phyloP scores from a whole-genome alignment of 2,113 vertebrate genomes.

The Podarcis cretensis region DNA sequence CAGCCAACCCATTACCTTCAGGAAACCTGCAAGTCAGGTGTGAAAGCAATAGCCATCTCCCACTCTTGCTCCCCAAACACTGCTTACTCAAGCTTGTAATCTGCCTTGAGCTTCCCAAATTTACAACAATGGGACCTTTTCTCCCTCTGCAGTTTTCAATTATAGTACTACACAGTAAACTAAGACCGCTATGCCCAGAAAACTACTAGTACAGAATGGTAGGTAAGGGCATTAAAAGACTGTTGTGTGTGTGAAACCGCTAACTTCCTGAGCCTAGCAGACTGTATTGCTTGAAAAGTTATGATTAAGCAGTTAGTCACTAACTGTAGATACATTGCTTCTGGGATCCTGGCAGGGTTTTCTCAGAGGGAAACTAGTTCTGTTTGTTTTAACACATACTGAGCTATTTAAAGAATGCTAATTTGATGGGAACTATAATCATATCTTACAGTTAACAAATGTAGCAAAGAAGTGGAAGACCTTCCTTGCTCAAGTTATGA shows the following conservation, averaged over 20 bases:
- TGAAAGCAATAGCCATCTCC: background rate
- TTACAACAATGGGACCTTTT: background rate
- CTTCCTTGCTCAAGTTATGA: slow-evolving; percentile 30
- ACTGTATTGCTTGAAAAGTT: slow-evolving; percentile 22
- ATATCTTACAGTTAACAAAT: slow-evolving; percentile 10
- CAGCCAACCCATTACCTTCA: background rate
- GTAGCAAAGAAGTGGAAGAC: slow-evolving; percentile 3
- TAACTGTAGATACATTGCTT: slow-evolving; percentile 46
- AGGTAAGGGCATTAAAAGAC: slow-evolving; percentile 4
- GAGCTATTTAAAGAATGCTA: slow-evolving; percentile 23
- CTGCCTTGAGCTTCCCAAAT: slow-evolving; percentile 61
- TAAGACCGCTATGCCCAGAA: slow-evolving; percentile 20
- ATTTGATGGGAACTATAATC: background rate
- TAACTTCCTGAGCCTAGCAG: slow-evolving; percentile 60
- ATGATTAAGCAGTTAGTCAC: slow-evolving; percentile 51
- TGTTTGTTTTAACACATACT: slow-evolving; percentile 49
- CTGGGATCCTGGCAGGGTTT: slow-evolving; percentile 23
- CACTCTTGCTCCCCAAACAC: background rate
- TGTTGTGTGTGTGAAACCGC: slow-evolving; percentile 40
- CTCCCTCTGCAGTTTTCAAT: background rate
- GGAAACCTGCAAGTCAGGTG: background rate
- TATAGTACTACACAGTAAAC: slow-evolving; percentile 19
- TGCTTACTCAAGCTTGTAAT: background rate
- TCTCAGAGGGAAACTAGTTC: slow-evolving; percentile 40
- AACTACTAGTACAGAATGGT: background rate